phyloP scores from a whole-genome alignment of 2,113 vertebrate genomes.

The Aythya baeri region DNA sequence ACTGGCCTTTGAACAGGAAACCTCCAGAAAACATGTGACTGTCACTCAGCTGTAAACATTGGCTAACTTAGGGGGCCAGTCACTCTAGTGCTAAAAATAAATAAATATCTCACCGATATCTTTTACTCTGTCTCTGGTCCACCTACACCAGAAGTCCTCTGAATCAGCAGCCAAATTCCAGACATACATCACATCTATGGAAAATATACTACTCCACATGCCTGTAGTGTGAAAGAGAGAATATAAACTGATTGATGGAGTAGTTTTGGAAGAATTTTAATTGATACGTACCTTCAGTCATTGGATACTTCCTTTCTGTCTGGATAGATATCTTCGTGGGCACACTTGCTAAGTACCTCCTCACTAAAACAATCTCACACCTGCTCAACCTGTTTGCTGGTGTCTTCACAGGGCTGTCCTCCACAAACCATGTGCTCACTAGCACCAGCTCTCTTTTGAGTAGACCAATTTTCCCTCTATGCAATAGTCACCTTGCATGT shows the following conservation, averaged over 20 bases:
- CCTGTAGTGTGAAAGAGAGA: conserved; percentile 57
- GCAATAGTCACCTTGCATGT: conserved; percentile 73
- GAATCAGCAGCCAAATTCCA: conserved; percentile 78
- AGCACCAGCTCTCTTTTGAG: neutral
- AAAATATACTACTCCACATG: conserved; percentile 85
- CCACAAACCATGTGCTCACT: fast-evolving
- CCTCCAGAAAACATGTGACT: neutral
- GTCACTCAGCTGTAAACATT: neutral
- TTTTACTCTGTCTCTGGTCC: conserved; percentile 78
- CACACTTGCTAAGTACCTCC: neutral
- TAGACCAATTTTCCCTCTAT: neutral
- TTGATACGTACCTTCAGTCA: neutral
- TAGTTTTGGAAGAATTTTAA: conserved; percentile 39
- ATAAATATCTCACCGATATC: conserved; percentile 76
- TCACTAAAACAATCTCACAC: neutral
- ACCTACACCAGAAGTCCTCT: conserved; percentile 80
- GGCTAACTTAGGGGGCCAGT: neutral
- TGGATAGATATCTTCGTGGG: neutral
- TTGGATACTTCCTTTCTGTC: neutral
- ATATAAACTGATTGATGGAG: neutral
- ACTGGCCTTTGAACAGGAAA: neutral
- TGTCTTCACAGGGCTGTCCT: neutral
- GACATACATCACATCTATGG: conserved; percentile 79
- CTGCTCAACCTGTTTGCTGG: neutral
- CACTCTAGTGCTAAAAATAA: neutral